Percentiles rank a stretch among this genome's conserved stretches.
Evolutionary conservation across 23 tunicate genomes (phyloP).

Genomic region (Trididemnum clinides): DNA sequence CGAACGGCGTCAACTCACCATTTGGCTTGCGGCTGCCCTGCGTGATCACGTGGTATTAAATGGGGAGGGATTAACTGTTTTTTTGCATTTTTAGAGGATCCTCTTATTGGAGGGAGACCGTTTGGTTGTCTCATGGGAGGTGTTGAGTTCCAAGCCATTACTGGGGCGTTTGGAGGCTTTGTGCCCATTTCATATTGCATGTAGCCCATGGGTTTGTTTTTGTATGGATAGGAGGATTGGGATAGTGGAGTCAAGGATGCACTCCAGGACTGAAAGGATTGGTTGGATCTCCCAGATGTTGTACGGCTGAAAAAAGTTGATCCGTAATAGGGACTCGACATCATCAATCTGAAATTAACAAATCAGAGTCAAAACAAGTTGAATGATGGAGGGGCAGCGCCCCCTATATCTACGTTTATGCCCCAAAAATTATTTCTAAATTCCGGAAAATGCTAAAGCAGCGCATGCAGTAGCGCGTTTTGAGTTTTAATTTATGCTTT

Average conservation of each 20-base stretch:
- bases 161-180: conserved; percentile 23
- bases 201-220: neutral
- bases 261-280: conserved; percentile 54
- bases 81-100: conserved; percentile 33
- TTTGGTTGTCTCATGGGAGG: conserved; percentile 21
- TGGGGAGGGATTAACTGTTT: neutral
- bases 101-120: conserved; percentile 68
- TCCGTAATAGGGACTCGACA: conserved; percentile 74
- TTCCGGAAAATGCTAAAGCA: too few species aligned
- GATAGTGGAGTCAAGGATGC: conserved; percentile 75
- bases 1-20: conserved; percentile 9
- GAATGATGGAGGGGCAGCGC: too few species aligned
- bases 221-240: conserved; percentile 24
- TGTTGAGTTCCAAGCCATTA: conserved; percentile 66
- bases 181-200: neutral
- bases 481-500: too few species aligned
- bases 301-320: conserved; percentile 71
- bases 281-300: conserved; percentile 68
- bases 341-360: conserved; percentile 56
- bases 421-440: too few species aligned
- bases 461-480: too few species aligned
- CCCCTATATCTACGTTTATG: too few species aligned
- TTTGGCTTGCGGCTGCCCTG: neutral
- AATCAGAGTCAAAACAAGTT: too few species aligned
- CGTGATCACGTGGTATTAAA: neutral